Base-by-base conservation (phyloP, 2,888 invertebrate species). In the Pristionchus japonicus region DNA sequence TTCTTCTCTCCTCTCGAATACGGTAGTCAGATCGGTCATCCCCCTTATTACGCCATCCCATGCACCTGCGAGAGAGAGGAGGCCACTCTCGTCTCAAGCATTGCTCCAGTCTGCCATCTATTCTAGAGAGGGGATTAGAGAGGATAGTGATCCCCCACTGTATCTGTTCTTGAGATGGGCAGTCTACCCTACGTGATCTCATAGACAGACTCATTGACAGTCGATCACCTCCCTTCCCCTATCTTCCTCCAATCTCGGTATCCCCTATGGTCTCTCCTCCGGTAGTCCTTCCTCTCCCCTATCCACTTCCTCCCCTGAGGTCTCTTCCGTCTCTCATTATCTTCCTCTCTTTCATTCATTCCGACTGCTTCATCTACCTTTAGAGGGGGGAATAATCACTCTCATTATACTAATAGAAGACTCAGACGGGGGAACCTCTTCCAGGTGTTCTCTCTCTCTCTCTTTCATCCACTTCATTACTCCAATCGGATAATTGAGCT, bases 301-400 rank as follows among this genome's bases (percentile, higher is more conserved):
- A 2, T 84, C 84, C 40, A 83, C n/a, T 57, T 52, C 57, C 84
- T 57, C n/a, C n/a, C n/a, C n/a, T n/a, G n/a, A n/a, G n/a, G n/a
- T n/a, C n/a, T 27, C 34, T 37, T 40, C 52, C 34, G 11, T 57
- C 61, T 84, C 61, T 84, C 84, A 34, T 57, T 37, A 31, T 57
- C 23, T 57, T 47, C 1, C 4, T 61, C 84, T 34, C 57, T 84
- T 80, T 80, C 47, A 80, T 47, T 47, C n/a, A 80, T 80, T 80
- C 80, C 47, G 80, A 80, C 47, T 47, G 40, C 80, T 80, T 80
- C 80, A 40, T 80, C 80, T 80, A 80, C 80, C 80, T 80, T 17
- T 67, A 52, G 52, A 52, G 61, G 61, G 23, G 61, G 23, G 61
- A 52, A 52, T 64, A 64, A 70, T 70, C 70, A 70, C 70, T 64